These are phyloP conservation scores for Neolamprologus brichardi DNA, from an alignment of 2,113 vertebrate species.

Conservation along the genomic window DNA sequence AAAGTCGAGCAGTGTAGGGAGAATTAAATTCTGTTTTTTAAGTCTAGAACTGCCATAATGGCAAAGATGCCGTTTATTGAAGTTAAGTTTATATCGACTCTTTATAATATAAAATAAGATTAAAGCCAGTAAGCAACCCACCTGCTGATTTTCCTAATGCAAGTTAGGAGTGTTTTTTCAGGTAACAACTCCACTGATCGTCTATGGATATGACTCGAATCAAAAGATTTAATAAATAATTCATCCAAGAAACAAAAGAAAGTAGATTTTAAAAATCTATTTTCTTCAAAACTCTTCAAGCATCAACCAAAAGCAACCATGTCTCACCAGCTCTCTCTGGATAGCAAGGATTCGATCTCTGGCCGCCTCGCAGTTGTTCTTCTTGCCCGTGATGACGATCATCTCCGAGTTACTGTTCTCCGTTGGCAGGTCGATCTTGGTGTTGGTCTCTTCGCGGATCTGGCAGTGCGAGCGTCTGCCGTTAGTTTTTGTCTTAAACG, in stretches of 20 bases:
- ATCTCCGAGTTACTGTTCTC: constrained; percentile 82
- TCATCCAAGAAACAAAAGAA: background rate
- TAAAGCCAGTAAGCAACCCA: fast-evolving
- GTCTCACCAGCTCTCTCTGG: constrained; percentile 78
- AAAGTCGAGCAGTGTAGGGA: fast-evolving
- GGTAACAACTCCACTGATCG: background rate
- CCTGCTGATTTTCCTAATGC: background rate
- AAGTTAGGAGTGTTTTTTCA: background rate
- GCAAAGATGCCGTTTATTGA: background rate
- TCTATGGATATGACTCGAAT: background rate
- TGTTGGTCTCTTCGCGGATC: constrained; percentile 83
- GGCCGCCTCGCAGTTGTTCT: constrained; percentile 75
- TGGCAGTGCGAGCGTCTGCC: background rate
- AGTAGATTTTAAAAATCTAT: background rate
- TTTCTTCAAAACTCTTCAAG: background rate
- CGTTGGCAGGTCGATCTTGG: constrained; percentile 81
- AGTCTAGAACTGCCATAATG: background rate
- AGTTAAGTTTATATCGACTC: background rate
- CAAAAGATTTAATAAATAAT: background rate
- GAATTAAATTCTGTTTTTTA: background rate
- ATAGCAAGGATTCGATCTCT: constrained; percentile 75
- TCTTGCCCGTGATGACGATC: constrained; percentile 79
- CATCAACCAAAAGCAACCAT: background rate
- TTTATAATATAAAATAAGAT: background rate
- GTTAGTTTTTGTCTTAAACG: background rate